Conservation (phyloP, 2,797 vertebrate genomes). For the Diceros bicornis region DNA sequence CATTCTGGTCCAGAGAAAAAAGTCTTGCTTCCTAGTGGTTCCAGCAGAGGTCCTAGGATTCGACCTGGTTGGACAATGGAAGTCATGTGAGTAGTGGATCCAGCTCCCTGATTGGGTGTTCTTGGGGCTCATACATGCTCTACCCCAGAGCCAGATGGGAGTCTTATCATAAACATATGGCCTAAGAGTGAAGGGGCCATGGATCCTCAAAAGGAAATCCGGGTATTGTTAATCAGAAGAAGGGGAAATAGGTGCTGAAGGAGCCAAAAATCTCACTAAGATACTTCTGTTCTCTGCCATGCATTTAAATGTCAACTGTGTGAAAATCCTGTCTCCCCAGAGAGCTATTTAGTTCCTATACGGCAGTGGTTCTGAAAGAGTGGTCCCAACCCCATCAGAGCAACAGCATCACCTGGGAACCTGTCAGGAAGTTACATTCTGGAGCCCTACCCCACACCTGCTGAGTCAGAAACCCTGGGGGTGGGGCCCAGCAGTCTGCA, state of each 20-base stretch:
- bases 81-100: not conserved
- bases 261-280: not conserved
- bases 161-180: not conserved
- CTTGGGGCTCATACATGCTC: not conserved
- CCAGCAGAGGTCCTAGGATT: not conserved
- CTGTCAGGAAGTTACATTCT: not conserved
- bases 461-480: not conserved
- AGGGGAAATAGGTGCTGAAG: not conserved
- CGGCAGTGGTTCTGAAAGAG: not conserved
- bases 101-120: not conserved
- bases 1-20: not conserved
- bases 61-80: not conserved
- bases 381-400: not conserved
- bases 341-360: not conserved
- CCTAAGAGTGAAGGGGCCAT: not conserved
- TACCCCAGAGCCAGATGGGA: not conserved
- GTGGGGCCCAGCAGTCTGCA: not conserved
- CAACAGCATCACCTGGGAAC: too few relatives aligned
- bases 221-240: not conserved
- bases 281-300: not conserved
- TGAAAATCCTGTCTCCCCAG: not conserved
- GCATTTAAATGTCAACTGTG: not conserved
- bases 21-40: not conserved
- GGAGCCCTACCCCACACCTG: too few relatives aligned
- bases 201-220: not conserved